phyloP scores from a whole-genome alignment of 2,888 invertebrate species.

The Phymatocera aterrima region DNA sequence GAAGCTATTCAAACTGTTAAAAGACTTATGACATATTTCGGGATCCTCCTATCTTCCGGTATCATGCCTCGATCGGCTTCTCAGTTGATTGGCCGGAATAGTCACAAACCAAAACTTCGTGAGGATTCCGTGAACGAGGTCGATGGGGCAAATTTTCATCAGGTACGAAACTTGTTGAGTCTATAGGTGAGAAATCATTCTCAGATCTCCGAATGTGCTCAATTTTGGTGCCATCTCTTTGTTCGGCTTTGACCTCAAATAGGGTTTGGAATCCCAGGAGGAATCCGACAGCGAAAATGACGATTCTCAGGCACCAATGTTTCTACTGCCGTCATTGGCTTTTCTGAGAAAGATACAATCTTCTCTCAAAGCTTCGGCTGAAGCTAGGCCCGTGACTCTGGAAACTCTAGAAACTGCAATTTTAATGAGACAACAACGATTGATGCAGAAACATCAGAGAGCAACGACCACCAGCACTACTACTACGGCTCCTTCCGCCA shows the following conservation, averaged over 20 bases:
- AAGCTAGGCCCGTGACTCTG: constrained; percentile 87
- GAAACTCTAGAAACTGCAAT: constrained; percentile 88
- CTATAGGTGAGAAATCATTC: no score
- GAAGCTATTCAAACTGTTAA: constrained; percentile 50
- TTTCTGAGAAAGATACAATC: constrained; percentile 73
- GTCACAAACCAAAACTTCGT: constrained; percentile 64
- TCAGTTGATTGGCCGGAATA: constrained; percentile 68
- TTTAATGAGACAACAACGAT: constrained; percentile 82
- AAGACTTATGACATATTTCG: constrained; percentile 53
- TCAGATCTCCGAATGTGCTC: neutral
- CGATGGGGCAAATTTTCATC: constrained; percentile 66
- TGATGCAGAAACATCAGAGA: constrained; percentile 78
- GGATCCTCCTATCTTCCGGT: constrained; percentile 66
- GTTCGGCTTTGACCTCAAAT: constrained; percentile 44
- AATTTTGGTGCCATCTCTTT: neutral
- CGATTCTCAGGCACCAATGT: constrained; percentile 62
- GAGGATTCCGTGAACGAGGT: constrained; percentile 70
- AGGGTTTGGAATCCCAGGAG: constrained; percentile 54
- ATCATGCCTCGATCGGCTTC: constrained; percentile 69
- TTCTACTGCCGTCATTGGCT: constrained; percentile 60
- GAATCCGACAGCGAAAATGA: constrained; percentile 54
- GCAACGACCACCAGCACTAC: constrained; percentile 75
- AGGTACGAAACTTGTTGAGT: no score
- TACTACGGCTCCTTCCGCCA: no score
- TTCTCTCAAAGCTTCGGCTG: constrained; percentile 78